Conservation (phyloP, 2,113 vertebrate species). For the Saguinus imperator region DNA sequence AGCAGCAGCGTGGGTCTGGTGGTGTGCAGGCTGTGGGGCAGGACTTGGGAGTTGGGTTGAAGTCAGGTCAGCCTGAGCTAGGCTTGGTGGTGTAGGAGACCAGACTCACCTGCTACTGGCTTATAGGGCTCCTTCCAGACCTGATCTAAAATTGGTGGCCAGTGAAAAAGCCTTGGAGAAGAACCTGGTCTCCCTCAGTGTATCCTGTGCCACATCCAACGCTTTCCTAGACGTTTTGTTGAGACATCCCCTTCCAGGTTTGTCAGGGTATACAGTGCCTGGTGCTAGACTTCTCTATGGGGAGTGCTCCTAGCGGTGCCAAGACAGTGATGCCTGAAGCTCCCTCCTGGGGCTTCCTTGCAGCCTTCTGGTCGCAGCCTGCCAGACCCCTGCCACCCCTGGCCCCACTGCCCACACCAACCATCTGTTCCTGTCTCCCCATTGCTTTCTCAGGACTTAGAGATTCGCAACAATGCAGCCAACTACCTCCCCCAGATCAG, state of each 20-base stretch:
- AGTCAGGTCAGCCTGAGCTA: neutral
- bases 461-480: slow-evolving; percentile 92
- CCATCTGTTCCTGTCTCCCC: neutral
- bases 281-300: neutral
- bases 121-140: neutral
- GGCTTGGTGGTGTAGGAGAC: neutral
- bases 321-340: neutral
- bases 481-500: slow-evolving; percentile 96
- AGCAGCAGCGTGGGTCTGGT: neutral
- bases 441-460: slow-evolving; percentile 85
- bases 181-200: neutral
- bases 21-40: neutral
- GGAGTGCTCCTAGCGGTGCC: neutral
- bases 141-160: neutral
- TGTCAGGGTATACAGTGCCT: neutral
- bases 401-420: neutral
- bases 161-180: neutral
- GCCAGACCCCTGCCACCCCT: fast-evolving
- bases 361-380: neutral
- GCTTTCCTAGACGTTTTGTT: neutral
- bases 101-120: neutral
- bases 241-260: neutral
- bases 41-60: neutral
- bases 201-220: neutral
- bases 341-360: neutral